Evolutionary conservation across 2,113 vertebrate species (phyloP).

Genomic region (Indicator maculatus): DNA sequence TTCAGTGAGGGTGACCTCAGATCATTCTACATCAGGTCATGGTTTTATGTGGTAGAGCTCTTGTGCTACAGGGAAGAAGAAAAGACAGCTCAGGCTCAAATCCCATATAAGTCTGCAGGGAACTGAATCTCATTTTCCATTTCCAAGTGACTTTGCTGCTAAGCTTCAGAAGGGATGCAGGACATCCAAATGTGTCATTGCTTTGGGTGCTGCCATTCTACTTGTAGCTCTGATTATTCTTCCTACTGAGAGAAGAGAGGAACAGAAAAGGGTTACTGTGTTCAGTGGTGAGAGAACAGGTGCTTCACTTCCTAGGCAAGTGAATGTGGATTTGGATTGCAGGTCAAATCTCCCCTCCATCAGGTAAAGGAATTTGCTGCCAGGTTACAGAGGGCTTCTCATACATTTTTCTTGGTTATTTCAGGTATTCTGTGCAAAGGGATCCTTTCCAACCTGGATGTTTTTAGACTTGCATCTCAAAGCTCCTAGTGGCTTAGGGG

Average conservation of each 20-base stretch:
- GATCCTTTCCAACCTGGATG: background rate
- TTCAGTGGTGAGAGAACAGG: background rate
- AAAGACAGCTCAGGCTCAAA: background rate
- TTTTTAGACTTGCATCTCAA: background rate
- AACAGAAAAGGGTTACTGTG: background rate
- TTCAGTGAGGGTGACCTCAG: background rate
- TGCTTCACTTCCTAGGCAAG: background rate
- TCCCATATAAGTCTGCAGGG: background rate
- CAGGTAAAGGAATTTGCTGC: slow-evolving; percentile 23
- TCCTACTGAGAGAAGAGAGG: background rate
- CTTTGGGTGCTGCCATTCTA: background rate
- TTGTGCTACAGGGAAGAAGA: background rate
- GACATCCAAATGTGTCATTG: background rate
- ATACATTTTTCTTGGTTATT: background rate
- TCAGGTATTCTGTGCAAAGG: background rate
- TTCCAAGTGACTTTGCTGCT: background rate
- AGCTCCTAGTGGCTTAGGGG: background rate
- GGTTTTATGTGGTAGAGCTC: background rate
- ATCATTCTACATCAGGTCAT: background rate
- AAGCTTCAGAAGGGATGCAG: background rate
- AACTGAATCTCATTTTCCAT: background rate
- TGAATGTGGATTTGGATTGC: background rate
- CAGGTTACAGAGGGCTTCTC: background rate
- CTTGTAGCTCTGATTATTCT: slow-evolving; percentile 7
- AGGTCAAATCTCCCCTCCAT: background rate